A percentile compares a stretch with the other conserved stretches of the same genome.
These are phyloP conservation scores for Cheiracanthium punctorium DNA, from an alignment of 2,888 invertebrate genomes.

Conservation along the genomic window DNA sequence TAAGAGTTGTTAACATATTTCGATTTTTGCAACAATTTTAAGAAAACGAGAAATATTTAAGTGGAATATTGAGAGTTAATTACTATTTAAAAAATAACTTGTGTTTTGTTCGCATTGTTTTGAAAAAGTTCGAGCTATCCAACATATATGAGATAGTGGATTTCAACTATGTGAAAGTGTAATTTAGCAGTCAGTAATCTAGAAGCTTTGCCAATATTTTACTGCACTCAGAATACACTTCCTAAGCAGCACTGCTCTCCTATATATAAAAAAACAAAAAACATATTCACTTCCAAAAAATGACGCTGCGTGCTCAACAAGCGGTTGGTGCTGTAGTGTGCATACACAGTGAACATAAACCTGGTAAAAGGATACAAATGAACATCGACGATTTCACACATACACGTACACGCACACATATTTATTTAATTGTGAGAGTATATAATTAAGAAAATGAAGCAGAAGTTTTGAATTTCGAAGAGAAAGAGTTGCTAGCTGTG, in stretches of 20 bases:
- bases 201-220: slow-evolving; percentile 3
- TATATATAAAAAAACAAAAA: no score
- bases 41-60: no score
- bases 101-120: no score
- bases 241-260: background rate
- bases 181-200: no score
- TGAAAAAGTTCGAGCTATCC: no score
- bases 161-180: no score
- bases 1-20: no score
- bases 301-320: background rate
- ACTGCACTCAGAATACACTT: background rate
- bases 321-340: background rate
- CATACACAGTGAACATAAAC: slow-evolving; percentile 11
- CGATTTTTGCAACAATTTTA: no score
- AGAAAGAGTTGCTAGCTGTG: slow-evolving; percentile 10
- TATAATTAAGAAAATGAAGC: background rate
- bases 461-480: background rate
- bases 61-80: no score
- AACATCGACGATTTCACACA: background rate
- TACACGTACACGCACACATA: background rate
- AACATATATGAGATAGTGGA: no score
- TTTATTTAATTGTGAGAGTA: background rate
- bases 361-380: background rate
- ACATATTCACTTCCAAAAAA: background rate
- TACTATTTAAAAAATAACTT: no score